Evolutionary conservation across 2,888 invertebrate genomes (phyloP).

Genomic region (Epicampocera succincta): DNA sequence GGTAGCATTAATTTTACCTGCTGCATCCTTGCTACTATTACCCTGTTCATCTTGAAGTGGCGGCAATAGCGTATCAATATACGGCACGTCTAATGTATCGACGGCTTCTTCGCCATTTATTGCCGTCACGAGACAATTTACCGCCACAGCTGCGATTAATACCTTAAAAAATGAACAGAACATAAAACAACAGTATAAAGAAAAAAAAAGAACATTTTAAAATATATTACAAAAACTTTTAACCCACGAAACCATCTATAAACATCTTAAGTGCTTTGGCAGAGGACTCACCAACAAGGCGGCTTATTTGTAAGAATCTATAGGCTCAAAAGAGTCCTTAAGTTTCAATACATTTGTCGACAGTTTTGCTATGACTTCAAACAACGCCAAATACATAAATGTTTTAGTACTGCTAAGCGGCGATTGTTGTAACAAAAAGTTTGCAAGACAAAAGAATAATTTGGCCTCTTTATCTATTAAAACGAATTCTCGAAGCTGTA

Average conservation of each 20-base stretch:
- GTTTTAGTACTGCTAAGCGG: too few relatives aligned
- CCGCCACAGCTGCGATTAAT: constrained; percentile 74
- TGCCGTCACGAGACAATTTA: constrained; percentile 71
- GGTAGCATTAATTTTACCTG: constrained; percentile 32
- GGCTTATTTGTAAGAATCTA: constrained; percentile 50
- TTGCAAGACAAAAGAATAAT: too few relatives aligned
- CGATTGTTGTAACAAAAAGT: too few relatives aligned
- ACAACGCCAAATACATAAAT: too few relatives aligned
- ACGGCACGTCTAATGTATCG: constrained; percentile 74
- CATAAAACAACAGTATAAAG: not conserved
- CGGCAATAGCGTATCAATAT: constrained; percentile 79
- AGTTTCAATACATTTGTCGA: constrained; percentile 19
- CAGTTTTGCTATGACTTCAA: too few relatives aligned
- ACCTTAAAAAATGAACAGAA: constrained; percentile 71
- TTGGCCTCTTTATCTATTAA: too few relatives aligned
- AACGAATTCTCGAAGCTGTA: too few relatives aligned
- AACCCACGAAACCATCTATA: constrained; percentile 29
- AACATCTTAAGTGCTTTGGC: constrained; percentile 22
- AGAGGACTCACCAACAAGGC: constrained; percentile 52
- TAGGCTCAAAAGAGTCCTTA: constrained; percentile 36
- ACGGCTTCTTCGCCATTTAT: constrained; percentile 72
- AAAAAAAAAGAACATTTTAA: not conserved
- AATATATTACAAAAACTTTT: constrained; percentile 16
- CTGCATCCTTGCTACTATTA: constrained; percentile 31
- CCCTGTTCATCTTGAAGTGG: constrained; percentile 71